These are phyloP conservation scores for Dinothrombium tinctorium DNA, from an alignment of 1,140 invertebrate species.

Conservation along the genomic window DNA sequence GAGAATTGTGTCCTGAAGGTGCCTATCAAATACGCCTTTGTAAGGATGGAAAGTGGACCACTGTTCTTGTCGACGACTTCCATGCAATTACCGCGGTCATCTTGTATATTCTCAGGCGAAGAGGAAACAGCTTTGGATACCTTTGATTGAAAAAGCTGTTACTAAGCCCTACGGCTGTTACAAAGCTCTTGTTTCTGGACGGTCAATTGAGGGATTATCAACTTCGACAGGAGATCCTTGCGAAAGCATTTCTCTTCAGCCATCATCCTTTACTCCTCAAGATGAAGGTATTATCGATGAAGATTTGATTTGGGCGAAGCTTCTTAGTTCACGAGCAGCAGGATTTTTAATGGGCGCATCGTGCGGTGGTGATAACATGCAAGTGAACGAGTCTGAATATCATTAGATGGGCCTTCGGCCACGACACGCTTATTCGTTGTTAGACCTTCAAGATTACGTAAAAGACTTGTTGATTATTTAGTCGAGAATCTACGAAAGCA, in stretches of 20 bases:
- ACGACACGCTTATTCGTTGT: constrained; percentile 85
- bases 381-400: constrained; percentile 45
- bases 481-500: too few species aligned
- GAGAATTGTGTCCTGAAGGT: too few species aligned
- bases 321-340: constrained; percentile 72
- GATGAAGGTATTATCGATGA: constrained; percentile 64
- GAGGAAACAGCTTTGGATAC: constrained; percentile 89
- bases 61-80: constrained; percentile 88
- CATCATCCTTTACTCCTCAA: constrained; percentile 10
- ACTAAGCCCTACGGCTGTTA: constrained; percentile 95
- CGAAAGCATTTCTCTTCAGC: constrained; percentile 27
- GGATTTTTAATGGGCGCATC: constrained; percentile 90
- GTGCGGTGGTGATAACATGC: constrained; percentile 50
- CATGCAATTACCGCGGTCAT: constrained; percentile 68
- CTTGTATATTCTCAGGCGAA: constrained; percentile 88
- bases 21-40: too few species aligned
- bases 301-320: constrained; percentile 87
- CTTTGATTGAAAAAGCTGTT: constrained; percentile 90
- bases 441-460: constrained; percentile 50
- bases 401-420: constrained; percentile 64
- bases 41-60: constrained; percentile 89
- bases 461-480: constrained; percentile 43
- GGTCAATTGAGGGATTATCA: constrained; percentile 81
- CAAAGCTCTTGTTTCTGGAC: constrained; percentile 74
- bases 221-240: constrained; percentile 52